These are phyloP conservation scores for Aricia agestis DNA, from an alignment of 1,140 invertebrate genomes.

Conservation along the genomic window DNA sequence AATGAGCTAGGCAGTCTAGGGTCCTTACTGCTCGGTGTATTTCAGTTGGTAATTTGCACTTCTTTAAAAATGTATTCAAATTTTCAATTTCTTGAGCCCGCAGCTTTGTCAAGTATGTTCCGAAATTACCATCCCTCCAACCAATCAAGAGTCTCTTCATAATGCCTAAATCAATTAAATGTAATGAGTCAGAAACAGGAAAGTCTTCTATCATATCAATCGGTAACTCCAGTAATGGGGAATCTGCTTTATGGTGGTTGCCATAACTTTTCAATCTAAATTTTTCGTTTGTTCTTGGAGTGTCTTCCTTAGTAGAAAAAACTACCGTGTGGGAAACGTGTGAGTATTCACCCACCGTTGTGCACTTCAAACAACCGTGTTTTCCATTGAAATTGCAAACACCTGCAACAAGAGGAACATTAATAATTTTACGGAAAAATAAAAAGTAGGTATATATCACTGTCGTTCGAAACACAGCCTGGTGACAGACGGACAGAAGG, in stretches of 20 bases:
- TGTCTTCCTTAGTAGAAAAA: neutral
- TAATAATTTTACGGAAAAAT: too few relatives aligned
- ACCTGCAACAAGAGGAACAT: too few relatives aligned
- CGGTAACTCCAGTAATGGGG: neutral
- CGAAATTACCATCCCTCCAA: constrained; percentile 6
- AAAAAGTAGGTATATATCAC: too few relatives aligned
- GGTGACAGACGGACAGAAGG: too few relatives aligned
- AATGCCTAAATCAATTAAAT: constrained; percentile 2
- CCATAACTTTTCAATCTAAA: neutral
- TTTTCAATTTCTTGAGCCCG: neutral
- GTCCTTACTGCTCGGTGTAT: neutral
- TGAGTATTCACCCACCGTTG: neutral
- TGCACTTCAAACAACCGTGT: neutral
- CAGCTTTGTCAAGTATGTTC: neutral
- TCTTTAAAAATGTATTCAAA: neutral
- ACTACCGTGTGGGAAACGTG: neutral
- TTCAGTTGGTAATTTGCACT: neutral
- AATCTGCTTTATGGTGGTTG: neutral
- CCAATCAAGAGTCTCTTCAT: neutral
- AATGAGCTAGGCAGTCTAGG: neutral
- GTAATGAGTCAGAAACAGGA: neutral
- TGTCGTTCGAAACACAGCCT: too few relatives aligned
- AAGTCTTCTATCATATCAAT: constrained; percentile 8
- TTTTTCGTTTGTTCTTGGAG: neutral
- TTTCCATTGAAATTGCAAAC: neutral